Percentiles rank a stretch among this genome's conserved stretches.
Evolutionary conservation across 2,888 invertebrate species (phyloP).

Genomic region (Synanthedon vespiformis): DNA sequence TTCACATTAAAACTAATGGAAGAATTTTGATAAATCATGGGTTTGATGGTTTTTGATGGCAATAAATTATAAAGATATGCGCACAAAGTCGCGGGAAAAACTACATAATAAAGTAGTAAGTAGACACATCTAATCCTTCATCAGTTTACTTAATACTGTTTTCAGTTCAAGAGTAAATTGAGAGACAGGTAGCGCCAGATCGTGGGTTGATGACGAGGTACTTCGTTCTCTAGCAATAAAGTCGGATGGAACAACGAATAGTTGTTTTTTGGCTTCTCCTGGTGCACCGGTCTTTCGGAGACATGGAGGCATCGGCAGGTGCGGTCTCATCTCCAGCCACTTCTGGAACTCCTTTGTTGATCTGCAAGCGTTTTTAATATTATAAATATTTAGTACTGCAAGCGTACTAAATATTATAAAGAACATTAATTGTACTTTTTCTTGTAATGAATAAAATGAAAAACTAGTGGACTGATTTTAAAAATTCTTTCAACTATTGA

Average conservation of each 20-base stretch:
- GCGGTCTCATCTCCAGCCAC: conserved; percentile 38
- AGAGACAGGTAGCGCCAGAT: conserved; percentile 49
- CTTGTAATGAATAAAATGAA: no score
- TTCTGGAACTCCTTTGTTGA: conserved; percentile 53
- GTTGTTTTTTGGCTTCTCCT: conserved; percentile 34
- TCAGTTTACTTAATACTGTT: conserved; percentile 47
- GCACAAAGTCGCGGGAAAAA: no score
- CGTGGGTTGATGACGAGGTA: conserved; percentile 21
- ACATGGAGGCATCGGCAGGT: conserved; percentile 45
- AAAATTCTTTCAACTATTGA: no score
- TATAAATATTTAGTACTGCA: no score
- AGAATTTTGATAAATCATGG: no score
- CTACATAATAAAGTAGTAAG: no score
- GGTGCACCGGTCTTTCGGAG: conserved; percentile 19
- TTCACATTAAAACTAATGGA: no score
- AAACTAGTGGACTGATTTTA: no score
- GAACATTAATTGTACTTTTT: no score
- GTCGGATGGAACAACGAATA: conserved; percentile 54
- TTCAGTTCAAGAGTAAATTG: conserved; percentile 51
- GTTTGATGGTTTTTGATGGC: no score
- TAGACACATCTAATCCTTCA: conserved; percentile 18
- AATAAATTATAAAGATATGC: no score
- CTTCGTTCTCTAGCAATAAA: conserved; percentile 31
- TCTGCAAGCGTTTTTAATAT: conserved; percentile 25
- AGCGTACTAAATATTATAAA: no score